These are phyloP conservation scores for Ameiurus melas DNA, from an alignment of 2,113 vertebrate species.

Conservation along the genomic window DNA sequence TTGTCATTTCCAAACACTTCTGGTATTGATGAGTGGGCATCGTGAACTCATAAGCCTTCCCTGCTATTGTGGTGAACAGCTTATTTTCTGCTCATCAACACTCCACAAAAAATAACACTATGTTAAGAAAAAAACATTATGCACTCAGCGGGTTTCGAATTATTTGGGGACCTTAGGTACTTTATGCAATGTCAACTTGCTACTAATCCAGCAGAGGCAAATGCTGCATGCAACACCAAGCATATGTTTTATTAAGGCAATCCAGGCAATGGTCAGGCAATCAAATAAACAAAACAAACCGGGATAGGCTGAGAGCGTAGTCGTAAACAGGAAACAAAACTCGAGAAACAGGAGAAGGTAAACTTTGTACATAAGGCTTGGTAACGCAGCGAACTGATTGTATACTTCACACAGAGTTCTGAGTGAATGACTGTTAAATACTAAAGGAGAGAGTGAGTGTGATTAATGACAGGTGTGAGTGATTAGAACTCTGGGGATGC, in stretches of 20 bases:
- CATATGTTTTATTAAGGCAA: not conserved
- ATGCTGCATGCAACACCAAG: slow-evolving; percentile 1
- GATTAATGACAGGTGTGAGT: too few relatives aligned
- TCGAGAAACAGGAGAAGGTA: too few relatives aligned
- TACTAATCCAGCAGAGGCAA: slow-evolving; percentile 5
- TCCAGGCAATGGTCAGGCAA: too few relatives aligned
- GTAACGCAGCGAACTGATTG: too few relatives aligned
- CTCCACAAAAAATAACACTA: slow-evolving; percentile 4
- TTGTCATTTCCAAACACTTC: not conserved
- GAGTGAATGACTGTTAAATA: too few relatives aligned
- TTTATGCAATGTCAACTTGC: slow-evolving; percentile 6
- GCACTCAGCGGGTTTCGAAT: slow-evolving; percentile 11
- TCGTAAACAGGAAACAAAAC: too few relatives aligned
- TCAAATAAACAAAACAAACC: too few relatives aligned
- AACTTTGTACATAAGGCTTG: too few relatives aligned
- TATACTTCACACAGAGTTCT: too few relatives aligned
- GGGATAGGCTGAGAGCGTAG: too few relatives aligned
- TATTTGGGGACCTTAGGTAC: not conserved
- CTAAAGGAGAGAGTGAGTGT: too few relatives aligned
- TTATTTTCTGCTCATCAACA: slow-evolving; percentile 16
- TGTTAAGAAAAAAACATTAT: slow-evolving; percentile 14
- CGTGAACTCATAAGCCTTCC: not conserved
- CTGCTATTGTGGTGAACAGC: slow-evolving; percentile 13
- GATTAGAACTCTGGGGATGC: too few relatives aligned
- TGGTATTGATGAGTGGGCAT: not conserved